These are phyloP conservation scores for Callocephalon fimbriatum DNA, from an alignment of 2,113 vertebrate genomes.

Conservation along the genomic window DNA sequence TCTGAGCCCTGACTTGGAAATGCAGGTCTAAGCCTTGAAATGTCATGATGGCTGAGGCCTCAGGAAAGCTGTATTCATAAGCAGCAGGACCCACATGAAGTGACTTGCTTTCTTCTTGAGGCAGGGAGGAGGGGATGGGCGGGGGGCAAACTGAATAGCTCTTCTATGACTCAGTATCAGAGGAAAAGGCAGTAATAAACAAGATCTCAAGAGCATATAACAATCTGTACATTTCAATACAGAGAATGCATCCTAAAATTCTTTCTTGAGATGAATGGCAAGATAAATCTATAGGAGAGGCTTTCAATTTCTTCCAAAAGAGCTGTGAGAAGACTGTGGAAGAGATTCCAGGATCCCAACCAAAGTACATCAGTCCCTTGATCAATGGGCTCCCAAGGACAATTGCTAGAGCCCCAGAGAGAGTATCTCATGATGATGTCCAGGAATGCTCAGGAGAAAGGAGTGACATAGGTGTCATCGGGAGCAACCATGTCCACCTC, in stretches of 20 bases:
- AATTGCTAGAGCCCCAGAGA: not conserved
- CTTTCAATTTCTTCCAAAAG: not conserved
- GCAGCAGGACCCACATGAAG: not conserved
- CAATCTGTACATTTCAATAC: not conserved
- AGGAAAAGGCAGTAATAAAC: not conserved
- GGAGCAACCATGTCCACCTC: not conserved
- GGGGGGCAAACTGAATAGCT: not conserved
- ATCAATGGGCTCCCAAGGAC: not conserved
- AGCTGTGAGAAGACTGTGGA: not conserved
- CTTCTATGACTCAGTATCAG: not conserved
- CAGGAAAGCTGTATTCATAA: not conserved
- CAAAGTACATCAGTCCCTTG: not conserved
- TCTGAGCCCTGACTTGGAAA: not conserved
- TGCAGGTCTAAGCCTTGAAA: slow-evolving; percentile 5
- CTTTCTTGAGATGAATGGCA: not conserved
- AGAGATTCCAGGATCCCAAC: not conserved
- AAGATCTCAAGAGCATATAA: not conserved
- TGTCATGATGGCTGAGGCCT: not conserved
- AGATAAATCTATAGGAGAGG: not conserved
- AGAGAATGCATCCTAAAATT: not conserved
- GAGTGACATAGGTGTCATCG: not conserved
- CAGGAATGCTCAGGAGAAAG: not conserved
- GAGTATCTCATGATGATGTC: not conserved
- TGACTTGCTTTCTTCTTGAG: not conserved
- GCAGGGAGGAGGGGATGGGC: not conserved